Evolutionary conservation across 2,113 vertebrate genomes (phyloP).

Genomic region (Proterorhinus semilunaris): DNA sequence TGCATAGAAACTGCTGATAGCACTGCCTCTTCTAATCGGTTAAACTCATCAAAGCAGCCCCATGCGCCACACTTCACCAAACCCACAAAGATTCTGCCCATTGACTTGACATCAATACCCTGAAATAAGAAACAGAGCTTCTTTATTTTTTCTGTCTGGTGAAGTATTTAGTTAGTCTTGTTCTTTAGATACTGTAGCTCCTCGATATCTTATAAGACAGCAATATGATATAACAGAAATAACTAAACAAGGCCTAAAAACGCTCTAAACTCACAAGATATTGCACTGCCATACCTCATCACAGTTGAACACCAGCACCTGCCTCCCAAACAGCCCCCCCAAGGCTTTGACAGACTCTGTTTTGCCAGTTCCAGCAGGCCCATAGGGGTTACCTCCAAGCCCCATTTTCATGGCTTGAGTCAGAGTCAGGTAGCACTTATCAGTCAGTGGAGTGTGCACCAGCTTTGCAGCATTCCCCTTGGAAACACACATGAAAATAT

Average conservation of each 20-base stretch:
- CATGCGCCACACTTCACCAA: slow-evolving; percentile 96
- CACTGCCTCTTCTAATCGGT: slow-evolving; percentile 93
- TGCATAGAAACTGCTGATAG: slow-evolving; percentile 97
- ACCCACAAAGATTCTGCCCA: slow-evolving; percentile 97
- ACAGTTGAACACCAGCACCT: slow-evolving; percentile 98
- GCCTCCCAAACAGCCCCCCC: slow-evolving; percentile 92
- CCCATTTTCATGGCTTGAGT: slow-evolving; percentile 98
- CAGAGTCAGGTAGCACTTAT: slow-evolving; percentile 96
- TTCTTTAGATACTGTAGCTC: too few species aligned
- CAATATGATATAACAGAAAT: too few species aligned
- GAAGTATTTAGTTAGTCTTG: too few species aligned
- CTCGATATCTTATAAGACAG: too few species aligned
- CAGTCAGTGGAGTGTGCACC: slow-evolving; percentile 94
- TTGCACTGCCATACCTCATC: slow-evolving; percentile 84
- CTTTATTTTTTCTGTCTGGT: too few species aligned
- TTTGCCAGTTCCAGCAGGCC: slow-evolving; percentile 96
- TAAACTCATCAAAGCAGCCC: slow-evolving; percentile 99
- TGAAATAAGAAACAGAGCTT: slow-evolving; percentile 50
- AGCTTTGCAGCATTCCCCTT: slow-evolving; percentile 95
- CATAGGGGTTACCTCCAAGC: slow-evolving; percentile 95
- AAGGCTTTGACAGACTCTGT: slow-evolving; percentile 97
- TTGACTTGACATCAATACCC: slow-evolving; percentile 98
- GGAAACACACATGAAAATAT: slow-evolving; percentile 14
- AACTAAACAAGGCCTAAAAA: too few species aligned
- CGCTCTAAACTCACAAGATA: neutral